A percentile compares a stretch with the other conserved stretches of the same genome.
Conservation (phyloP, 2,113 vertebrate genomes). For the Sebastes schlegelii region DNA sequence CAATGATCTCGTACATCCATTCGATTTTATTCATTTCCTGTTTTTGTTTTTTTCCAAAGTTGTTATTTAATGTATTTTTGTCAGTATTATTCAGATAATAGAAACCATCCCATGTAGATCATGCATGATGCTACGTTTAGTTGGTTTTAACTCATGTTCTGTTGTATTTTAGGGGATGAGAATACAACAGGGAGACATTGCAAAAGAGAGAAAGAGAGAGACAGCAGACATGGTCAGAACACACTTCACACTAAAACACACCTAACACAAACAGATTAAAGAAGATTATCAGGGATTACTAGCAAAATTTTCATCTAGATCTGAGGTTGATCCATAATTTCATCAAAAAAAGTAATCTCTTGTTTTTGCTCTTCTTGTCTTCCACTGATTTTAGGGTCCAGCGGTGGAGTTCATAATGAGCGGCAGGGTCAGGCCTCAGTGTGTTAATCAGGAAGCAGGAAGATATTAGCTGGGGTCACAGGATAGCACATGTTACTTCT, state of each 20-base stretch:
- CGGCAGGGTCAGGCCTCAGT: conserved; percentile 22
- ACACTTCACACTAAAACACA: conserved; percentile 69
- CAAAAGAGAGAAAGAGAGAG: conserved; percentile 27
- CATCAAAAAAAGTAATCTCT: conserved; percentile 73
- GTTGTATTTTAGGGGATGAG: conserved; percentile 46
- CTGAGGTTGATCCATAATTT: conserved; percentile 69
- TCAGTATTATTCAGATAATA: not conserved
- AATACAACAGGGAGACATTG: conserved; percentile 14
- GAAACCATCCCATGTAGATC: not conserved
- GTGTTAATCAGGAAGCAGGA: conserved; percentile 35
- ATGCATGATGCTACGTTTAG: not conserved
- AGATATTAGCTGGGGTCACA: conserved; percentile 25
- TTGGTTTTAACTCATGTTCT: conserved; percentile 6
- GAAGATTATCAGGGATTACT: conserved; percentile 78
- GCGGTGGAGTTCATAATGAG: conserved; percentile 38
- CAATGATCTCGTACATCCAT: not conserved
- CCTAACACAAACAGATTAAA: conserved; percentile 76
- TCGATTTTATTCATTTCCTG: not conserved
- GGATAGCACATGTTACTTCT: conserved; percentile 5
- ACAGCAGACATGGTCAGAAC: conserved; percentile 50
- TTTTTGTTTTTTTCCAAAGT: not conserved
- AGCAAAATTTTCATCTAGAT: conserved; percentile 64
- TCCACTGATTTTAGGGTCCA: conserved; percentile 2
- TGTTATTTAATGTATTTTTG: not conserved
- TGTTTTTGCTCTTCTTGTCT: conserved; percentile 41